Conservation (phyloP, 2,113 vertebrate genomes). For the Camelus dromedarius region DNA sequence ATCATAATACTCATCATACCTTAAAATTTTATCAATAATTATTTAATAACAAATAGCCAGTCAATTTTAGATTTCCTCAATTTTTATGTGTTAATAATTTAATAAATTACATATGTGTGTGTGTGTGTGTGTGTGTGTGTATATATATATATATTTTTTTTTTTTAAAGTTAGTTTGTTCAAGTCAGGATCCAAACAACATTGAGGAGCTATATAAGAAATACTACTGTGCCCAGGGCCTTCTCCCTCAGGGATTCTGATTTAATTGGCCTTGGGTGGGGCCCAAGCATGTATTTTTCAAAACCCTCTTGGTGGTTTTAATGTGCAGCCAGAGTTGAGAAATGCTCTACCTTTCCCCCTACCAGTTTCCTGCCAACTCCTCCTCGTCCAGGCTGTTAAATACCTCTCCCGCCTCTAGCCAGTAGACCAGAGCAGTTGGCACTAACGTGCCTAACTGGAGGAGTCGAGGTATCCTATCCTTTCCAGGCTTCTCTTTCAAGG, state of each 20-base stretch:
- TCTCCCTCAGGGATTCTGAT: constrained; percentile 2
- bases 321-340: constrained; percentile 45
- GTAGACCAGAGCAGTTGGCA: background rate
- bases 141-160: background rate
- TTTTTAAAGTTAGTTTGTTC: background rate
- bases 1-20: constrained; percentile 48
- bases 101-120: background rate
- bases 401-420: background rate
- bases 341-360: background rate
- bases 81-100: background rate
- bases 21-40: constrained; percentile 49
- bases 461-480: background rate
- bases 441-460: background rate
- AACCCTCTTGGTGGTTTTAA: constrained; percentile 55
- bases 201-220: constrained; percentile 9
- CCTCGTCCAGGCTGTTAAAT: background rate
- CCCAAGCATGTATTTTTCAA: constrained; percentile 61
- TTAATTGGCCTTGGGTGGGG: constrained; percentile 56
- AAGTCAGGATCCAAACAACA: constrained; percentile 48
- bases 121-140: background rate
- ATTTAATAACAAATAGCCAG: constrained; percentile 42
- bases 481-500: background rate
- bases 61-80: constrained; percentile 38
- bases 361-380: constrained; percentile 14
- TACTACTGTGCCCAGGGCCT: background rate